Evolutionary conservation across 2,113 vertebrate genomes (phyloP).

Genomic region (Cephalophus harveyi): DNA sequence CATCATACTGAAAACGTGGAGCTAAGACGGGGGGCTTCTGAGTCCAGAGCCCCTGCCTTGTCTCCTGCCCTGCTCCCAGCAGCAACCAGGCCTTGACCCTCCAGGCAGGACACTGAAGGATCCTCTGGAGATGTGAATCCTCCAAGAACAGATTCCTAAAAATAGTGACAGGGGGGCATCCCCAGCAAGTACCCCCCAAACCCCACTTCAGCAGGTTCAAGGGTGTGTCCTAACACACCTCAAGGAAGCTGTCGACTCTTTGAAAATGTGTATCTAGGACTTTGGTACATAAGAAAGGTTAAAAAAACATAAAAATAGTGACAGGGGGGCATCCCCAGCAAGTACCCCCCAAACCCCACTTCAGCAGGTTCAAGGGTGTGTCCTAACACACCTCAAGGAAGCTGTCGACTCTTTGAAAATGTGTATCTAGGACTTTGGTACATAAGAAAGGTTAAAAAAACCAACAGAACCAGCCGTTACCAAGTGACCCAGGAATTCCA

Average conservation of each 20-base stretch:
- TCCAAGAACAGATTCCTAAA: background rate
- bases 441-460: background rate
- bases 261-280: background rate
- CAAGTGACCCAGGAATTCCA: background rate
- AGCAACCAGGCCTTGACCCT: background rate
- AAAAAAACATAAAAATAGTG: background rate
- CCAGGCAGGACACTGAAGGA: background rate
- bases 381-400: background rate
- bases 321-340: background rate
- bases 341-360: background rate
- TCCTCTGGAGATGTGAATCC: background rate
- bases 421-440: background rate
- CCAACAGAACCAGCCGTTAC: background rate
- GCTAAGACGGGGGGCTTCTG: background rate
- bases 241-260: background rate
- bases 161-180: background rate
- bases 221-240: background rate
- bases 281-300: background rate
- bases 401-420: background rate
- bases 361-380: background rate
- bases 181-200: background rate
- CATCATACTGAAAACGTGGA: background rate
- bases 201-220: background rate
- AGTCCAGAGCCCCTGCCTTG: too few species aligned
- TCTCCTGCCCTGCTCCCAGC: background rate